A percentile compares a stretch with the other conserved stretches of the same genome.
These are phyloP conservation scores for Bothrops jararaca DNA, from an alignment of 2,113 vertebrate species.

Conservation along the genomic window DNA sequence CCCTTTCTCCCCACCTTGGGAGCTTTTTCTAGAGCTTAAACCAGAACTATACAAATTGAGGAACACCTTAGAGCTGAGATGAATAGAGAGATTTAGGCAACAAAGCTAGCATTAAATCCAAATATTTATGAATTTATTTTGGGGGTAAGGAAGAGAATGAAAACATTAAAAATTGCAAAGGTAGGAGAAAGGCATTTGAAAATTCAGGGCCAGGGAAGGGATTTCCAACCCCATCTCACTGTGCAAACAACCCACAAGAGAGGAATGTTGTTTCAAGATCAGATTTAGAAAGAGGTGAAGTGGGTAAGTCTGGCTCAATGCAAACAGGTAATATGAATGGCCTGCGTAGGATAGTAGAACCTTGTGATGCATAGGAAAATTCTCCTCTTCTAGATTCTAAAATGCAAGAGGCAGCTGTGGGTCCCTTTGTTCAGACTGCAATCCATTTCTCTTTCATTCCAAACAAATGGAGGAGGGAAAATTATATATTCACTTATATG, in stretches of 20 bases:
- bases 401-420: background rate
- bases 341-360: background rate
- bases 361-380: background rate
- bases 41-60: slow-evolving; percentile 14
- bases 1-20: slow-evolving; percentile 30
- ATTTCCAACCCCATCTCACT: background rate
- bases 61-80: slow-evolving; percentile 29
- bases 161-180: background rate
- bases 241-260: background rate
- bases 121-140: background rate
- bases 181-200: background rate
- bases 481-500: background rate
- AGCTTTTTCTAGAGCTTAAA: background rate
- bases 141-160: background rate
- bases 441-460: background rate
- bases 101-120: background rate
- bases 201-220: background rate
- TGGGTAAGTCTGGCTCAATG: background rate
- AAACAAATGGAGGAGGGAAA: background rate
- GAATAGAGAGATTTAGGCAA: slow-evolving; percentile 11
- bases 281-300: background rate
- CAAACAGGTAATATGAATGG: background rate
- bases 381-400: background rate
- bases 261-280: background rate
- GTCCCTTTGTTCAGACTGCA: background rate